Conservation (phyloP, 2,888 invertebrate species). For the Caenorhabditis plicata region DNA sequence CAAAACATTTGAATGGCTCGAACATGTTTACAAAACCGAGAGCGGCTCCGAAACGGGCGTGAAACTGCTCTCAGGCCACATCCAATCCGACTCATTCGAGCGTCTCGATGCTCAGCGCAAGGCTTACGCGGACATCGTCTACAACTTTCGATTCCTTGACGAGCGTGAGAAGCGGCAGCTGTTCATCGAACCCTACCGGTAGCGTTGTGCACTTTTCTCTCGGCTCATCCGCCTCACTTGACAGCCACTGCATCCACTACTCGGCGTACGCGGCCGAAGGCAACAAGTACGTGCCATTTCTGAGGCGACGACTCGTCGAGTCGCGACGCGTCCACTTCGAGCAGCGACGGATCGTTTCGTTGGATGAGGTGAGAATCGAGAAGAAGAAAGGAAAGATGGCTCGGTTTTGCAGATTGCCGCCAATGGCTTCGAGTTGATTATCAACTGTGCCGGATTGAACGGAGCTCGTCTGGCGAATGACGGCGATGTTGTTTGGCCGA, state of each 20-base stretch:
- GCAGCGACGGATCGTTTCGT: slow-evolving; percentile 26
- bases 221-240: neutral
- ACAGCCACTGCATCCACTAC: slow-evolving; percentile 58
- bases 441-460: slow-evolving; percentile 68
- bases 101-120: slow-evolving; percentile 45
- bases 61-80: slow-evolving; percentile 60
- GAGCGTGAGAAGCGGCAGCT: slow-evolving; percentile 46
- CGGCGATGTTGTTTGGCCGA: slow-evolving; percentile 57
- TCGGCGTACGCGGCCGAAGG: slow-evolving; percentile 62
- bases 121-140: slow-evolving; percentile 56
- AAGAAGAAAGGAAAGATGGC: neutral
- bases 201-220: slow-evolving; percentile 1
- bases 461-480: slow-evolving; percentile 67
- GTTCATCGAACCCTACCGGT: slow-evolving; percentile 53
- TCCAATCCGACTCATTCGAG: slow-evolving; percentile 56
- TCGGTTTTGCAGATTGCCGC: slow-evolving; percentile 24
- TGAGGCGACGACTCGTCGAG: slow-evolving; percentile 24
- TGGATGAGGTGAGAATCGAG: slow-evolving; percentile 18
- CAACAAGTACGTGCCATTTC: slow-evolving; percentile 63
- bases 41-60: slow-evolving; percentile 54
- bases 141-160: slow-evolving; percentile 58
- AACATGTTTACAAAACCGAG: slow-evolving; percentile 39
- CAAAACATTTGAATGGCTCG: slow-evolving; percentile 52
- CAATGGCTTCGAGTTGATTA: slow-evolving; percentile 66
- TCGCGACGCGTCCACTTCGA: slow-evolving; percentile 42